phyloP scores from a whole-genome alignment of 2,888 invertebrate genomes.

The Apotomis turbidana region DNA sequence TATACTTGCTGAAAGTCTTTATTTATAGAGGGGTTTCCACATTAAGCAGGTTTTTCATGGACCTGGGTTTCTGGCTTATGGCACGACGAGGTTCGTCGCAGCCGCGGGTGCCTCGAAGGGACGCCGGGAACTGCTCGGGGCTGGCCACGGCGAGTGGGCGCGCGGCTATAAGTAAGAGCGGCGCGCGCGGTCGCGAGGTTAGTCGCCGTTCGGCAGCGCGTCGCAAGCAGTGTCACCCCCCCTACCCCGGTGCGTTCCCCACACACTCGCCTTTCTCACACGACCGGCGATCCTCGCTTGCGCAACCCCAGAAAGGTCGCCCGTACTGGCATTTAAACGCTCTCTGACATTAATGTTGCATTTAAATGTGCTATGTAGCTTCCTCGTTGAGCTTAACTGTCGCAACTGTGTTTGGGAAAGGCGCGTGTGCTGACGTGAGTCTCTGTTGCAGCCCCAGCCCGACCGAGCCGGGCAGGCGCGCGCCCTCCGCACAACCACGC shows the following conservation, averaged over 20 bases:
- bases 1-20: too few relatives aligned
- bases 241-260: constrained; percentile 69
- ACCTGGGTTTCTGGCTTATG: too few relatives aligned
- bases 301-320: constrained; percentile 81
- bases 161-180: constrained; percentile 81
- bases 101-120: constrained; percentile 37
- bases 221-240: constrained; percentile 70
- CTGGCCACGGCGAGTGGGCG: constrained; percentile 59
- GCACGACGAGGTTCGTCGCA: constrained; percentile 34
- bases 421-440: constrained; percentile 78
- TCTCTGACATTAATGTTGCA: constrained; percentile 83
- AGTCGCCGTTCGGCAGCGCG: constrained; percentile 81
- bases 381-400: constrained; percentile 81
- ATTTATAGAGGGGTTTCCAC: too few relatives aligned
- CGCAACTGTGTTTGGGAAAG: constrained; percentile 80
- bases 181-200: constrained; percentile 78
- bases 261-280: constrained; percentile 76
- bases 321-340: constrained; percentile 82
- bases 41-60: too few relatives aligned
- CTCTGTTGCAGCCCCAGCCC: constrained; percentile 79
- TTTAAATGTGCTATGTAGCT: constrained; percentile 80
- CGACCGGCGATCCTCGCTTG: constrained; percentile 79
- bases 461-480: constrained; percentile 65
- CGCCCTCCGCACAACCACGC: constrained; percentile 51
- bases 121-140: constrained; percentile 36